Evolutionary conservation across 2,113 vertebrate genomes (phyloP).

Genomic region (Formicarius rufipectus): DNA sequence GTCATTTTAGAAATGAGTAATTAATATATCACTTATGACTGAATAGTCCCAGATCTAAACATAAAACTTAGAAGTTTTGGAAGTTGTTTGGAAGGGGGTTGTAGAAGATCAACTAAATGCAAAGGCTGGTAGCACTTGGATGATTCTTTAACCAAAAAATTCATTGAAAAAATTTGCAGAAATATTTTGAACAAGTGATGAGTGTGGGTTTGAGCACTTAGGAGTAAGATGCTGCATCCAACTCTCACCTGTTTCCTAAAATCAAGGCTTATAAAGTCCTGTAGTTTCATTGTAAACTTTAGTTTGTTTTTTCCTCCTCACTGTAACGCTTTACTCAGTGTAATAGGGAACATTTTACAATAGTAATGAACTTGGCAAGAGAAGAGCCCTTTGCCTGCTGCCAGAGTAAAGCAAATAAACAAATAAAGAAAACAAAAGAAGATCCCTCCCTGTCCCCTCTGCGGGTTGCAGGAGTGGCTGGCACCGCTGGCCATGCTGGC

Average conservation of each 20-base stretch:
- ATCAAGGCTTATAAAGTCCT: not conserved
- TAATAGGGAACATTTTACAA: conserved; percentile 60
- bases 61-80: not conserved
- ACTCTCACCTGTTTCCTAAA: not conserved
- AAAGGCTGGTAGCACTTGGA: not conserved
- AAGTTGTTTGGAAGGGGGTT: not conserved
- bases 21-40: not conserved
- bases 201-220: not conserved
- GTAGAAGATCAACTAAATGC: not conserved
- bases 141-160: not conserved
- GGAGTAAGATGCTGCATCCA: not conserved
- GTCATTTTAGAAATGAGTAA: not conserved
- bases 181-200: not conserved
- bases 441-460: conserved; percentile 38
- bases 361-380: conserved; percentile 69
- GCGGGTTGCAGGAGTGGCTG: conserved; percentile 46
- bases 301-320: not conserved
- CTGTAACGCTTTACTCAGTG: not conserved
- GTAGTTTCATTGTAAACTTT: not conserved
- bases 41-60: not conserved
- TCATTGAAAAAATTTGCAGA: not conserved
- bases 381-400: conserved; percentile 46
- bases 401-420: conserved; percentile 65
- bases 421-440: conserved; percentile 67
- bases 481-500: conserved; percentile 55